Percentiles rank a stretch among this genome's conserved stretches.
These are phyloP conservation scores for Mythimna impura DNA, from an alignment of 2,888 invertebrate genomes.

Conservation along the genomic window DNA sequence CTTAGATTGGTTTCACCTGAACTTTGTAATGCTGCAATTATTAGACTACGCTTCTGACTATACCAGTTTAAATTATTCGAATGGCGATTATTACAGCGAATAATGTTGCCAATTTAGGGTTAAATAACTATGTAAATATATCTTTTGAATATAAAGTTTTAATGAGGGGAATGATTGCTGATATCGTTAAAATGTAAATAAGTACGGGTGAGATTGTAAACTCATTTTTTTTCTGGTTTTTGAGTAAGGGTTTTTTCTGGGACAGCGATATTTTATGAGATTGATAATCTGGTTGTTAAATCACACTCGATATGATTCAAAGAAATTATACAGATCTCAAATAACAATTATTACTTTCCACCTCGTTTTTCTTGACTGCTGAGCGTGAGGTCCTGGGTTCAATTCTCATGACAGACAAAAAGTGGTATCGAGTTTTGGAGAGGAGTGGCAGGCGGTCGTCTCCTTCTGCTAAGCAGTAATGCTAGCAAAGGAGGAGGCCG, in stretches of 20 bases:
- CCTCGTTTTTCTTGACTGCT: no score
- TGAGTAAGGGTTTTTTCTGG: not conserved
- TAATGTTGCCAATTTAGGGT: constrained; percentile 58
- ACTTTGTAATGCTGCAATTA: constrained; percentile 77
- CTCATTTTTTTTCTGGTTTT: constrained; percentile 3
- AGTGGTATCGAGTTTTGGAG: no score
- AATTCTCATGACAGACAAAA: no score
- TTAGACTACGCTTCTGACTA: constrained; percentile 73
- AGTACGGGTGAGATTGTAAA: constrained; percentile 6
- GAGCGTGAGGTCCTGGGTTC: no score
- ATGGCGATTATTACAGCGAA: constrained; percentile 52
- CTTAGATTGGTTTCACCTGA: constrained; percentile 79
- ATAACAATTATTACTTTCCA: not conserved
- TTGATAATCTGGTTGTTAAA: constrained; percentile 6
- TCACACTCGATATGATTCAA: not conserved
- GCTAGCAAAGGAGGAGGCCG: no score
- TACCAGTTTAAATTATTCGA: constrained; percentile 52
- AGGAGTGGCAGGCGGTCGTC: no score
- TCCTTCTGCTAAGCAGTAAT: no score
- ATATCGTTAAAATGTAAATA: constrained; percentile 59
- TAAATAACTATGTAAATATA: constrained; percentile 55
- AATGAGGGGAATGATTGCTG: constrained; percentile 49
- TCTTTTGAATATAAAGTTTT: constrained; percentile 47
- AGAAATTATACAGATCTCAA: not conserved
- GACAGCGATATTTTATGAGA: not conserved